These are phyloP conservation scores for Nemoura dubitans DNA, from an alignment of 2,888 invertebrate species.

Conservation along the genomic window DNA sequence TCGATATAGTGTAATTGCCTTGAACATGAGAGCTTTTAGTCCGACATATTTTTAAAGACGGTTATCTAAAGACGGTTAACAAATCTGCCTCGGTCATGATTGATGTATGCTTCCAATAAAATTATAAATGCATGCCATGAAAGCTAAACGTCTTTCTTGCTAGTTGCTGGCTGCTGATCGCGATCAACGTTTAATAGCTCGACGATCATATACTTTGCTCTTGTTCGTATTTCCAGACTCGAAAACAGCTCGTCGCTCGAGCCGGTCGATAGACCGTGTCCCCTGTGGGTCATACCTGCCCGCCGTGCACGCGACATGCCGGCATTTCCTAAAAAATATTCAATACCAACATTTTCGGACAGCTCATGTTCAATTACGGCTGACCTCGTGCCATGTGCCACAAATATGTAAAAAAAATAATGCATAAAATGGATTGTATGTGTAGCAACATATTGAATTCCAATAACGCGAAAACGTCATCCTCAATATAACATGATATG, in stretches of 20 bases:
- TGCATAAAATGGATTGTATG: background rate
- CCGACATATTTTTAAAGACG: too few relatives aligned
- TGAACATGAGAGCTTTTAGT: too few relatives aligned
- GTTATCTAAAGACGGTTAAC: background rate
- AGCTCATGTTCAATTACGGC: constrained; percentile 16
- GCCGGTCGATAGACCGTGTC: background rate
- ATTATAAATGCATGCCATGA: background rate
- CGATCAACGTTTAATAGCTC: background rate
- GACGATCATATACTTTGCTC: background rate
- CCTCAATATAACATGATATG: too few relatives aligned
- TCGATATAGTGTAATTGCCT: too few relatives aligned
- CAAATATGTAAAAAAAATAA: background rate
- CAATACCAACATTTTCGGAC: background rate
- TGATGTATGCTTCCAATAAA: background rate
- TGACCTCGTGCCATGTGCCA: background rate
- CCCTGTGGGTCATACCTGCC: background rate
- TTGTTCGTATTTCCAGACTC: background rate
- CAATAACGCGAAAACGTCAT: constrained; percentile 2
- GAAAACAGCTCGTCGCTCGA: background rate
- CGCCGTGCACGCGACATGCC: background rate
- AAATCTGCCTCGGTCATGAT: background rate
- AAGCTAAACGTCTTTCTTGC: background rate
- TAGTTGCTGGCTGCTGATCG: background rate
- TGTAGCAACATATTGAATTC: constrained; percentile 27
- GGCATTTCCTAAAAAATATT: constrained; percentile 18